Evolutionary conservation across 2,888 invertebrate genomes (phyloP).

Genomic region (Syrista parreyssii): DNA sequence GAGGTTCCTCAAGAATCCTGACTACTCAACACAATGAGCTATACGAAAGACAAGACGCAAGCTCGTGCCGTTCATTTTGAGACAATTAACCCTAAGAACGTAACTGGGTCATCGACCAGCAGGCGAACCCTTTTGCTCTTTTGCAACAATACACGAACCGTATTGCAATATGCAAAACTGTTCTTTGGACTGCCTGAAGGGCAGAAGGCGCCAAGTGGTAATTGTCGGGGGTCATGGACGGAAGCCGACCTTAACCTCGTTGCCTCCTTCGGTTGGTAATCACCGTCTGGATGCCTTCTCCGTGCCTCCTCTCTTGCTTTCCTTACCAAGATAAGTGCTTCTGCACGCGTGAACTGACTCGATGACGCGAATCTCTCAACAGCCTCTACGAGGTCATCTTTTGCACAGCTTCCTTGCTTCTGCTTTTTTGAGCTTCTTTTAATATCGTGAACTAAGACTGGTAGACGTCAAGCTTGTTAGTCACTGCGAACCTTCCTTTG

Average conservation of each 20-base stretch:
- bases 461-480: background rate
- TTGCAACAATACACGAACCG: constrained; percentile 26
- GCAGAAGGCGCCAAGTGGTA: constrained; percentile 38
- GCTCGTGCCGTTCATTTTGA: constrained; percentile 26
- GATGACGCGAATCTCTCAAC: background rate
- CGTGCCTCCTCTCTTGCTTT: background rate
- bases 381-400: background rate
- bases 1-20: background rate
- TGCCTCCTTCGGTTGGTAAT: constrained; percentile 29
- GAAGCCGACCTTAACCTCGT: constrained; percentile 44
- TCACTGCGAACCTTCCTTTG: background rate
- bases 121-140: constrained; percentile 21
- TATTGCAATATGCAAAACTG: constrained; percentile 43
- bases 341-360: background rate
- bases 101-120: constrained; percentile 35
- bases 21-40: background rate
- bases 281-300: constrained; percentile 1
- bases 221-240: constrained; percentile 44
- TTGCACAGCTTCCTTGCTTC: background rate
- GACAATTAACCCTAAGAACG: constrained; percentile 44
- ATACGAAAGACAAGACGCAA: constrained; percentile 10
- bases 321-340: background rate
- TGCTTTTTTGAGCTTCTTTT: background rate
- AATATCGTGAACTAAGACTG: background rate
- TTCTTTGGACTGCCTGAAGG: constrained; percentile 20